Conservation (phyloP, 2,797 vertebrate genomes). For the Champsocephalus esox region DNA sequence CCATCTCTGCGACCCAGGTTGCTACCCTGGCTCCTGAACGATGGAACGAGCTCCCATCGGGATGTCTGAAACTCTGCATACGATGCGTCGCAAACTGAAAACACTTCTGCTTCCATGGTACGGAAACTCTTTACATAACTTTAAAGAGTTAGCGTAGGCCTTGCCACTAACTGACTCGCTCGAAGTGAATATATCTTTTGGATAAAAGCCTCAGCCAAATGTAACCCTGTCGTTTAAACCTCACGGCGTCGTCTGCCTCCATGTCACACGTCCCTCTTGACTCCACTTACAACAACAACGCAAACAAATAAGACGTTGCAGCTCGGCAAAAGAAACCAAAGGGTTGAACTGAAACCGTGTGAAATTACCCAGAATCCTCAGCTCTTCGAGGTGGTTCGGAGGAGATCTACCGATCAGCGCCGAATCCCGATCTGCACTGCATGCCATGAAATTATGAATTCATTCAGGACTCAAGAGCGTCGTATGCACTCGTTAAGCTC, state of each 20-base stretch:
- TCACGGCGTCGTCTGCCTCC: constrained; percentile 10
- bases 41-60: too few relatives aligned
- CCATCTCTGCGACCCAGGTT: too few relatives aligned
- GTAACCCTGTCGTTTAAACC: background rate
- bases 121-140: too few relatives aligned
- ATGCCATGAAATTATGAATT: constrained; percentile 34
- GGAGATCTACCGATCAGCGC: constrained; percentile 11
- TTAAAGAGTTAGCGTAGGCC: too few relatives aligned
- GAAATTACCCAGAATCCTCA: constrained; percentile 11
- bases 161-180: too few relatives aligned
- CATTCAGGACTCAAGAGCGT: constrained; percentile 24
- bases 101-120: too few relatives aligned
- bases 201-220: too few relatives aligned
- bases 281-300: constrained; percentile 3
- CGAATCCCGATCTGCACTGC: constrained; percentile 26
- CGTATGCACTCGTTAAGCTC: constrained; percentile 44
- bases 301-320: constrained; percentile 1
- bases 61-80: too few relatives aligned
- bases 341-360: background rate
- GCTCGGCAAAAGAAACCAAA: background rate
- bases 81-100: too few relatives aligned
- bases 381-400: constrained; percentile 8
- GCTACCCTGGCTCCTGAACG: too few relatives aligned
- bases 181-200: too few relatives aligned
- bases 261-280: background rate